Percentiles rank a stretch among this genome's conserved stretches.
phyloP scores from a whole-genome alignment of 2,888 invertebrate species.

The Acholoe squamosa region DNA sequence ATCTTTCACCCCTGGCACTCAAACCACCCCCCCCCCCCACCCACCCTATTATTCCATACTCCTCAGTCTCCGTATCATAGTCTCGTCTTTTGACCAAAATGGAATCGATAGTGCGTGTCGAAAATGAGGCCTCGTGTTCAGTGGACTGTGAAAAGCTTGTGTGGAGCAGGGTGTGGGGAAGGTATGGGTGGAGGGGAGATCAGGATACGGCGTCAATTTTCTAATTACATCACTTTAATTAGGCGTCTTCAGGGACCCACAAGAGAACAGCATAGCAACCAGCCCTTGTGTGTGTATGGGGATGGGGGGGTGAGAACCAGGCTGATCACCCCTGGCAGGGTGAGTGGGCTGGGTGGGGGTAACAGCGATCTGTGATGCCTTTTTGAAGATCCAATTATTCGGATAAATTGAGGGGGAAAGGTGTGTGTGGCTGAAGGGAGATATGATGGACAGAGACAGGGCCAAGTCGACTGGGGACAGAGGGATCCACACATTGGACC shows the following conservation, averaged over 20 bases:
- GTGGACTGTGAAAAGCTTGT: neutral
- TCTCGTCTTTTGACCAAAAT: neutral
- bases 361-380: neutral
- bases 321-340: neutral
- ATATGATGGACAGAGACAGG: too few species aligned
- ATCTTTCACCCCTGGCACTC: neutral
- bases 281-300: neutral
- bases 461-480: too few species aligned
- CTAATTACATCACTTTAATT: constrained; percentile 29
- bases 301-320: neutral
- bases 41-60: neutral
- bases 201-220: neutral
- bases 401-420: too few species aligned
- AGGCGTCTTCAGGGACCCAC: constrained; percentile 2
- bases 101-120: constrained; percentile 22
- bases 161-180: neutral
- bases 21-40: neutral
- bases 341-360: too few species aligned
- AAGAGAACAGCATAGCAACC: neutral
- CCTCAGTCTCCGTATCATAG: constrained; percentile 2
- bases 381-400: neutral
- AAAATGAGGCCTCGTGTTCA: constrained; percentile 5
- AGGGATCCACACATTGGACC: too few species aligned
- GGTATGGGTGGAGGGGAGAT: neutral
- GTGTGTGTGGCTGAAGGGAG: too few species aligned